Evolutionary conservation across 2,888 invertebrate genomes (phyloP), one percentile per base, ranked within the genome.

Genomic region (Trichogramma evanescens): DNA sequence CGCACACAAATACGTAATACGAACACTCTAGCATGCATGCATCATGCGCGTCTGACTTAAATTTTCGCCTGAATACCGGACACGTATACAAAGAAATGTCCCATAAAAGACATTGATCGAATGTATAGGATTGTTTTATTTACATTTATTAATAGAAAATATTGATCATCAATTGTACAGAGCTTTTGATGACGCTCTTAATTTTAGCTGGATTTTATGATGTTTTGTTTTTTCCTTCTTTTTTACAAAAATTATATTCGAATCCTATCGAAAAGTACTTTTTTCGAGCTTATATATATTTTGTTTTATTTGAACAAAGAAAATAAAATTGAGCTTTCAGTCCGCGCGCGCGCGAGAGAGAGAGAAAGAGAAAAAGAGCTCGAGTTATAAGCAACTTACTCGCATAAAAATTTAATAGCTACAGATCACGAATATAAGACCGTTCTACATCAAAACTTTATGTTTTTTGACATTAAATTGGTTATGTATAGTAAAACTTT

Each of bases 391-490:
- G 63, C 63, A 64, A 64, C 63, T 64, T 64, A 26, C 61, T 61
- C 63, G 53, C 61, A 64, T 64, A 64, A 64, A 64, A 64, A 64
- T 64, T 64, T 64, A 64, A 64, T 61, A 64, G 61, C 63, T 59
- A 64, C 63, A 64, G 63, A 61, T 64, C 63, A 64, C 63, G 63
- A 64, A 64, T 61, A 60, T 45, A 45, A 61, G 57, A 59, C 58
- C 61, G 57, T 64, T 64, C 63, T 64, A 64, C 59, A 64, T 64
- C 63, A 64, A 64, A 64, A 64, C 63, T 64, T 64, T 64, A 64
- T 64, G 63, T 61, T 64, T 61, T 61, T 64, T 57, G 63, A 61
- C 61, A 64, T 64, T 64, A 64, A 64, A 64, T 64, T 64, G 63
- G 63, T 64, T 59, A 64, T 64, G 63, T 64, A 64, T 64, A 61